Percentiles rank a stretch among this genome's conserved stretches.
Evolutionary conservation across 1,140 invertebrate genomes (phyloP).

Genomic region (Drosophila kohkoa): DNA sequence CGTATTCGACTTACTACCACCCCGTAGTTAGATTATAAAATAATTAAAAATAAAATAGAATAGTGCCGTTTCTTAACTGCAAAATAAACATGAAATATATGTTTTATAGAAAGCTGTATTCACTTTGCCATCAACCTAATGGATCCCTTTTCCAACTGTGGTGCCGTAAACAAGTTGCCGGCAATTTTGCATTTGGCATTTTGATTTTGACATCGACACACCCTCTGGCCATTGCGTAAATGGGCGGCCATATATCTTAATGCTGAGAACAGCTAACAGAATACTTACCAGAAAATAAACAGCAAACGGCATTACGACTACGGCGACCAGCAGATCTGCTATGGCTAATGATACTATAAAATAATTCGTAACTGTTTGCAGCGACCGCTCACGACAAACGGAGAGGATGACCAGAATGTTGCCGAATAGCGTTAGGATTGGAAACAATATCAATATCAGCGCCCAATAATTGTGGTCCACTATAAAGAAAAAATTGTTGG

Average conservation of each 20-base stretch:
- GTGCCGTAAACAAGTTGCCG: slow-evolving; percentile 58
- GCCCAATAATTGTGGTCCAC: slow-evolving; percentile 92
- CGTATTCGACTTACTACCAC: neutral
- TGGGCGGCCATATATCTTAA: slow-evolving; percentile 25
- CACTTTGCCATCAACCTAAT: neutral
- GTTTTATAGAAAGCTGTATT: too few species aligned
- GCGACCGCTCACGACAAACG: slow-evolving; percentile 94
- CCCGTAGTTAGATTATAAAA: too few species aligned
- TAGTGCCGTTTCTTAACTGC: too few species aligned
- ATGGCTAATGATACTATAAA: slow-evolving; percentile 99
- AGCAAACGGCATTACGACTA: slow-evolving; percentile 99
- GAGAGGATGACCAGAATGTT: slow-evolving; percentile 98
- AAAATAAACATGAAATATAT: too few species aligned
- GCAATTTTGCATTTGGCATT: slow-evolving; percentile 70
- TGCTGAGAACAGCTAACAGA: slow-evolving; percentile 1
- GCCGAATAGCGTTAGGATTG: slow-evolving; percentile 97
- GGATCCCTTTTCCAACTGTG: neutral
- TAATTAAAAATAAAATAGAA: too few species aligned
- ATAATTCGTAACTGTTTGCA: slow-evolving; percentile 98
- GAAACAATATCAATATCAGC: slow-evolving; percentile 94
- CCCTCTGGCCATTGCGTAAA: neutral
- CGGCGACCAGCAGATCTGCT: slow-evolving; percentile 97
- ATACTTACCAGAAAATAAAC: slow-evolving; percentile 98
- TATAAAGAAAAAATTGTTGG: slow-evolving; percentile 33
- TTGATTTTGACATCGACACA: slow-evolving; percentile 54